A percentile compares a stretch with the other conserved stretches of the same genome.
These are phyloP conservation scores for Buphagus erythrorhynchus DNA, from an alignment of 2,797 vertebrate genomes.

Conservation along the genomic window DNA sequence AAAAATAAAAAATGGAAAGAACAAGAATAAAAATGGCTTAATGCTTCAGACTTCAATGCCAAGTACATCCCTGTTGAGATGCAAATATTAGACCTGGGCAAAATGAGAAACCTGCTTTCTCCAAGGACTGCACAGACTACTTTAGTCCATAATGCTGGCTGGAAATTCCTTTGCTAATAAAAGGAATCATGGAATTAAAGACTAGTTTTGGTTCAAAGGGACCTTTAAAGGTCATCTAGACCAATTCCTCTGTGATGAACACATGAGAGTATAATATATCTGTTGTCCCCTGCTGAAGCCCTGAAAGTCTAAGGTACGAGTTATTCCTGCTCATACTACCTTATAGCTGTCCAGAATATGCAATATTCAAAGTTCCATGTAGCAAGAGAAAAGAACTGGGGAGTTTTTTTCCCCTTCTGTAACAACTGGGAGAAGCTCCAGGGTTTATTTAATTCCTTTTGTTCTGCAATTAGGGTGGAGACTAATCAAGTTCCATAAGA, in stretches of 20 bases:
- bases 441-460: not conserved
- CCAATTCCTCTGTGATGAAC: not conserved
- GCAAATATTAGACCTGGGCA: not conserved
- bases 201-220: not conserved
- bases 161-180: not conserved
- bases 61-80: not conserved
- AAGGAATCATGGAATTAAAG: not conserved
- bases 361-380: not conserved
- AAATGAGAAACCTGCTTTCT: not conserved
- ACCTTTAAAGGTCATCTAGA: not conserved
- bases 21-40: not conserved
- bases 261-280: not conserved
- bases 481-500: not conserved
- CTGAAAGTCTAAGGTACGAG: not conserved
- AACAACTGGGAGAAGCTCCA: rapidly evolving
- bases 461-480: not conserved
- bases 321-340: not conserved
- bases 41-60: not conserved
- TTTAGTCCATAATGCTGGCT: not conserved
- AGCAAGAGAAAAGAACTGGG: not conserved
- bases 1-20: not conserved
- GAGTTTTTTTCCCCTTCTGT: not conserved
- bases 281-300: not conserved
- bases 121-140: not conserved
- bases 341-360: not conserved